Evolutionary conservation across 2,113 vertebrate species (phyloP), one percentile per base, ranked within the genome.

Genomic region (Actenoides hombroni): DNA sequence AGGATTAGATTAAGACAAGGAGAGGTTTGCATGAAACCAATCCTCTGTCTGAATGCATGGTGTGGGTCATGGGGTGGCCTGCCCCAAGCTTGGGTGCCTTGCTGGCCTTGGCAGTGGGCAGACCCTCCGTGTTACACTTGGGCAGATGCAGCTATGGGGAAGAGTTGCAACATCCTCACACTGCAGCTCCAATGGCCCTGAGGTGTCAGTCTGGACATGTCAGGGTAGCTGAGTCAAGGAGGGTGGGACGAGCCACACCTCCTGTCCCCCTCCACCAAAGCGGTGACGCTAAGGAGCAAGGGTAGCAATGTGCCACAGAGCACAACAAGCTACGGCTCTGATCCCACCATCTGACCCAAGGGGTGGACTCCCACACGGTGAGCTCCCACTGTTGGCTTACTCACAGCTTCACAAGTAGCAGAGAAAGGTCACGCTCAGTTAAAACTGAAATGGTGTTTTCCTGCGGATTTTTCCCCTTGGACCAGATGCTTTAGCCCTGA

Each of bases 401-500:
- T 95, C 84, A 87, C 56, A 70, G 89, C 75, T 59, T 88, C 87
- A 81, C 54, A 35, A 80, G 79, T 12, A 77, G 67, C 49, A 80
- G n/a, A 40, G 71, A 76, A 90, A 96, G 64, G 85, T 88, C 82
- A 78, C 2, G 2, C 79, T 83, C 17, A 1, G 68, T 86, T 96
- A 88, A 88, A 94, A 93, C 35, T 3, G 1, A 94, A 83, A 76
- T 64, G 69, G 69, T 51, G 51, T 35, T 90, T 63, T 90, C 79
- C 86, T 86, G 59, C 69, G 81, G 83, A 49, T 81, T 83, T 64
- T 23, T 14, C 42, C 83, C 76, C 56, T 59, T 77, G 71, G 69
- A 90, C 88, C 85, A 95, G 88, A 83, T 67, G 81, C 90, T 64
- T 24, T 26, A 90, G 84, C 29, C 46, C 68, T 74, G 60, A 67